Conservation (phyloP, 2,797 vertebrate genomes). For the Gadopsis bispinosus region DNA sequence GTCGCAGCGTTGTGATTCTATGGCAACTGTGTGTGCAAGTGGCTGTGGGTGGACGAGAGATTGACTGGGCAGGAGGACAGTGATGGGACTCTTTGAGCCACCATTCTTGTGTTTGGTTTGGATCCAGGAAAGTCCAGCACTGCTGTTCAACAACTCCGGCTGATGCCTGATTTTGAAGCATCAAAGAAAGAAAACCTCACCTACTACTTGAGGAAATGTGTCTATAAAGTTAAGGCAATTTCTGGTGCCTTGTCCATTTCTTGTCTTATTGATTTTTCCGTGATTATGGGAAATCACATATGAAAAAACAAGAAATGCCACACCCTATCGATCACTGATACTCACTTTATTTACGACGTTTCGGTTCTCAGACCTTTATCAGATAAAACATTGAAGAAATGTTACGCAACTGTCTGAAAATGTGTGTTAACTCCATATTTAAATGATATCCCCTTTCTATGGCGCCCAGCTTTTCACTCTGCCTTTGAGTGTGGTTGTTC, state of each 20-base stretch:
- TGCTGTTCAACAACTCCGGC: conserved; percentile 18
- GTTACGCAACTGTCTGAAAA: not conserved
- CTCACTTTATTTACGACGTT: not conserved
- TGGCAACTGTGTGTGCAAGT: conserved; percentile 71
- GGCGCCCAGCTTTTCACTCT: not conserved
- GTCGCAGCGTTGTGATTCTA: conserved; percentile 72
- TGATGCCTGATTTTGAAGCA: conserved; percentile 40
- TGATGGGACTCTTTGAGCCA: conserved; percentile 55
- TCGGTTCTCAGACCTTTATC: not conserved
- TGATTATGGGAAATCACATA: not conserved
- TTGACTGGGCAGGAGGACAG: conserved; percentile 42
- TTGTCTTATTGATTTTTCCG: not conserved
- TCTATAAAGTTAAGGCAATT: not conserved
- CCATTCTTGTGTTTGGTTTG: conserved; percentile 27
- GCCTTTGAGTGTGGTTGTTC: not conserved
- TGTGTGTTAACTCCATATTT: not conserved
- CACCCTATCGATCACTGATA: not conserved
- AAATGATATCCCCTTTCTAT: not conserved
- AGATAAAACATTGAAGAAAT: not conserved
- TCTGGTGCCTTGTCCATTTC: not conserved
- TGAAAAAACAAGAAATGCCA: not conserved
- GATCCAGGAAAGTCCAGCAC: conserved; percentile 10
- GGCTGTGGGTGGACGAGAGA: conserved; percentile 51
- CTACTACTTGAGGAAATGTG: not conserved
- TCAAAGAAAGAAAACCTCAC: not conserved